Evolutionary conservation across 2,888 invertebrate species (phyloP), one percentile per base, ranked within the genome.

Genomic region (Euclidia mi): DNA sequence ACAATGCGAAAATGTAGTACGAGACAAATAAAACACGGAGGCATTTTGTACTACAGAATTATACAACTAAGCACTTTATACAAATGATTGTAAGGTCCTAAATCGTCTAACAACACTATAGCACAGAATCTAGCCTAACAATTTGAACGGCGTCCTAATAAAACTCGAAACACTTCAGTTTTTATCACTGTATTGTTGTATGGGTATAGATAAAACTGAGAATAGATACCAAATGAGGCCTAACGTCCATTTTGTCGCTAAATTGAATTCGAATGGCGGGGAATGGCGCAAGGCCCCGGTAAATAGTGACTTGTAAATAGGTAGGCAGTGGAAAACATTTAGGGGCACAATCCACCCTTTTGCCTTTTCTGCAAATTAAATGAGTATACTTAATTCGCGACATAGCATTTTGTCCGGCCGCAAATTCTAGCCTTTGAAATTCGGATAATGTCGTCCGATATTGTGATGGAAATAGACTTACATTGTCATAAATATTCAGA

Each of bases 241-340:
- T 82, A 84, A 83, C 83, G 85, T 85, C 87, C 88, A 87, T 87
- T 90, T 89, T 86, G 86, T 85, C 86, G 85, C 88, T 85, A 89
- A 92, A 94, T 93, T 92, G 91, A 94, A 94, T 92, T 84, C 83
- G 82, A 90, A 92, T 87, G 79, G 89, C 82, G 69, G 73, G 71
- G 82, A 85, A 84, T 86, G 67, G 41, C 74, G 71, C 71, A 65
- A 77, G 74, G 70, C 65, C 81, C 82, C 79, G 73, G 88, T 88
- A 91, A 91, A 91, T 87, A 88, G 88, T 79, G 81, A 86, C 84
- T 91, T 89, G 89, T 88, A 90, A 91, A 91, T 91, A 90, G 87
- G 84, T 79, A 84, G 85, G 88, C 84, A 82, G 65, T 77, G 52
- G 55, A 78, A 78, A 80, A 74, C 82, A 78, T 81, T 81, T 87